Conservation (phyloP, 2,888 invertebrate species). For the Quadroppia sp. region DNA sequence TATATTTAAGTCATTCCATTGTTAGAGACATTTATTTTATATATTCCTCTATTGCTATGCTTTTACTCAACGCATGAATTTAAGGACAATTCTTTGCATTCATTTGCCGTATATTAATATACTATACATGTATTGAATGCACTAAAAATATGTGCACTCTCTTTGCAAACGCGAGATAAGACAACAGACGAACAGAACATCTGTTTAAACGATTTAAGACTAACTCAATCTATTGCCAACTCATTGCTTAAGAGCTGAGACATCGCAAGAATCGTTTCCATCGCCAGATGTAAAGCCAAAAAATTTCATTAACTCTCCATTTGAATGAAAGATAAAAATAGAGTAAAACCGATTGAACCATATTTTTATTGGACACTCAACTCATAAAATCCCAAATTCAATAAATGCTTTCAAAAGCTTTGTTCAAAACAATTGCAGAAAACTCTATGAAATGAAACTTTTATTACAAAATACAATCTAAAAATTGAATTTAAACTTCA, state of each 20-base stretch:
- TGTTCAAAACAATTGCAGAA: background rate
- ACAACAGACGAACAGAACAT: constrained; percentile 10
- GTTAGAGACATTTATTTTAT: constrained; percentile 24
- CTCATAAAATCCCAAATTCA: background rate
- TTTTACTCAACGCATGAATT: constrained; percentile 8
- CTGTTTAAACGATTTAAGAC: constrained; percentile 24
- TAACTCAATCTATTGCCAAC: constrained; percentile 26
- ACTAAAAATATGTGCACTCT: constrained; percentile 18
- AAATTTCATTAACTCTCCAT: constrained; percentile 10
- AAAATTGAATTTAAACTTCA: too few relatives aligned
- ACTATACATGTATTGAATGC: background rate
- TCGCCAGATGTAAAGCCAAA: constrained; percentile 3
- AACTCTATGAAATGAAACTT: too few relatives aligned
- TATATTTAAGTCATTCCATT: too few relatives aligned
- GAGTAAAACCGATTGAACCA: background rate
- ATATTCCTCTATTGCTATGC: constrained; percentile 7
- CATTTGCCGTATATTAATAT: background rate
- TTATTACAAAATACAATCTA: too few relatives aligned
- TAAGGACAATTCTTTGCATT: background rate
- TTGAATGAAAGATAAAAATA: background rate
- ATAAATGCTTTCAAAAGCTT: background rate
- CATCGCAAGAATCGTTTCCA: background rate
- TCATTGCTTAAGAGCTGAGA: constrained; percentile 1
- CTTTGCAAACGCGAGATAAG: background rate
- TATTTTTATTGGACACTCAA: constrained; percentile 1